Conservation (phyloP, 2,113 vertebrate genomes). For the western clawed frog (Xenopus tropicalis) region UCB_Xtro_10.0 CM004443.2:63189001-63189500, state of each 20-base stretch:
- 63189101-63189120: conserved; percentile 53
- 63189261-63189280: conserved; percentile 65
- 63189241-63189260: conserved; percentile 52
- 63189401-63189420: neutral
- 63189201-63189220: conserved; percentile 69
- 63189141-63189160: conserved; percentile 59
- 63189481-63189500: too few species aligned
- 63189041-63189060: neutral
- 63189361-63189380: conserved; percentile 59
- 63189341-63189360: conserved; percentile 55
- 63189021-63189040: neutral
- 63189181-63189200: conserved; percentile 64
- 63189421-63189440: conserved; percentile 9
- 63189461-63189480: too few species aligned
- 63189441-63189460: neutral
- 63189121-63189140: conserved; percentile 55
- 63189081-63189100: conserved; percentile 23
- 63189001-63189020: neutral
- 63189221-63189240: conserved; percentile 59
- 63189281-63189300: conserved; percentile 57
- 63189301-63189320: conserved; percentile 62
- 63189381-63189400: conserved; percentile 16
- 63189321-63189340: conserved; percentile 61
- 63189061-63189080: neutral
- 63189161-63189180: conserved; percentile 58